Percentiles rank a stretch among this genome's conserved stretches.
Conservation (phyloP, 2,888 invertebrate genomes). For the Dusona sp. region DNA sequence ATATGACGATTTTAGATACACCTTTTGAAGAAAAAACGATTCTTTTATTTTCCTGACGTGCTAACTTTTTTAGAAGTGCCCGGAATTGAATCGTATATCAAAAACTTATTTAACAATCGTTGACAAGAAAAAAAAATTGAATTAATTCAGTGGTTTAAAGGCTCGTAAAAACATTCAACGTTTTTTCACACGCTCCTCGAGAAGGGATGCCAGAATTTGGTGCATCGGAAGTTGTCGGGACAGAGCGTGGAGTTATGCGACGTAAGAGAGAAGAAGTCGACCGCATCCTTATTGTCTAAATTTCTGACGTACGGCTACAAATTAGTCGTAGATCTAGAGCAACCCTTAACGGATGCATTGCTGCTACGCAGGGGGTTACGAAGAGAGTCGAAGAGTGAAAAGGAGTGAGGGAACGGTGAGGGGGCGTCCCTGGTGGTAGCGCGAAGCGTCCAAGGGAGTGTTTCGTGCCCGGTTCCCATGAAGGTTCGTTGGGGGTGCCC, state of each 20-base stretch:
- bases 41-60: too few species aligned
- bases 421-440: slow-evolving; percentile 71
- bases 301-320: slow-evolving; percentile 76
- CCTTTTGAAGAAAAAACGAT: neutral
- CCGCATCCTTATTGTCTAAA: slow-evolving; percentile 78
- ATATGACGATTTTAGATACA: neutral
- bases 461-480: slow-evolving; percentile 83
- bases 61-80: neutral
- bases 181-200: slow-evolving; percentile 65
- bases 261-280: slow-evolving; percentile 53
- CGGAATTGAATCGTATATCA: neutral
- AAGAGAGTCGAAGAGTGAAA: slow-evolving; percentile 22
- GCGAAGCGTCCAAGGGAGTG: slow-evolving; percentile 58
- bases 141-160: neutral
- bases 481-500: slow-evolving; percentile 84
- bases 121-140: neutral
- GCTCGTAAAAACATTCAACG: slow-evolving; percentile 46
- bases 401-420: slow-evolving; percentile 71
- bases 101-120: neutral
- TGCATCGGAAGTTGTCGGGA: slow-evolving; percentile 51
- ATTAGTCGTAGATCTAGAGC: slow-evolving; percentile 77
- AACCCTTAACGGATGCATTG: slow-evolving; percentile 78
- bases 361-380: slow-evolving; percentile 70
- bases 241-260: slow-evolving; percentile 52
- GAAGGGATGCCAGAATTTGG: slow-evolving; percentile 44